Base-by-base conservation (phyloP, 2,888 invertebrate species). In the Brachypterus glaber region DNA sequence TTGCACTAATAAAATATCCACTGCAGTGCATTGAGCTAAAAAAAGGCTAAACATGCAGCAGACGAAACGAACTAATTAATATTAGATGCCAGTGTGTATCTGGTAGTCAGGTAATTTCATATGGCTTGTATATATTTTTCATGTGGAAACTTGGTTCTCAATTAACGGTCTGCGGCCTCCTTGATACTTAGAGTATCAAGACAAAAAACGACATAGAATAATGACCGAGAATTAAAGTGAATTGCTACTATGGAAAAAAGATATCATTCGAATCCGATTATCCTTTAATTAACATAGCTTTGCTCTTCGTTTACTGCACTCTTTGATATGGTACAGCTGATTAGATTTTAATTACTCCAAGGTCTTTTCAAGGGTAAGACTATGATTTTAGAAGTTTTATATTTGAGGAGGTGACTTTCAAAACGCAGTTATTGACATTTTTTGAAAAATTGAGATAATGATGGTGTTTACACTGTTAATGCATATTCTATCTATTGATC, bases 221-320 rank as follows among this genome's bases (percentile, higher is more conserved):
- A 54, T 54, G 51, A 45, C 40, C 45, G 39, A 47, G 52, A 50
- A 51, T 52, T 51, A 50, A 50, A 46, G 40, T 40, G 47, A 48
- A 50, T 49, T 49, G 47, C 51, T 45, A 45, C 47, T 40, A 40
- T 48, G 44, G 47, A 48, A 53, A 45, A 51, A 47, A 53, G 50
- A 51, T 48, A 51, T 51, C 46, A 48, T 50, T 50, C 45, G 44
- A 47, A 55, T 55, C 55, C 51, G 53, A 55, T 55, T 52, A 50
- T n/a, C 45, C 46, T 50, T 52, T 55, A 55, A 55, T 55, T 54
- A 55, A 55, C 52, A 51, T 53, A 48, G 52, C 43, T 51, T 46
- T 39, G 41, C 41, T 47, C n/a, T n/a, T n/a, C n/a, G n/a, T n/a
- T n/a, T n/a, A n/a, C n/a, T n/a, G n/a, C n/a, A n/a, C n/a, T n/a